Evolutionary conservation across 2,888 invertebrate genomes (phyloP), one percentile per base, ranked within the genome.

Genomic region (Bombylius major): DNA sequence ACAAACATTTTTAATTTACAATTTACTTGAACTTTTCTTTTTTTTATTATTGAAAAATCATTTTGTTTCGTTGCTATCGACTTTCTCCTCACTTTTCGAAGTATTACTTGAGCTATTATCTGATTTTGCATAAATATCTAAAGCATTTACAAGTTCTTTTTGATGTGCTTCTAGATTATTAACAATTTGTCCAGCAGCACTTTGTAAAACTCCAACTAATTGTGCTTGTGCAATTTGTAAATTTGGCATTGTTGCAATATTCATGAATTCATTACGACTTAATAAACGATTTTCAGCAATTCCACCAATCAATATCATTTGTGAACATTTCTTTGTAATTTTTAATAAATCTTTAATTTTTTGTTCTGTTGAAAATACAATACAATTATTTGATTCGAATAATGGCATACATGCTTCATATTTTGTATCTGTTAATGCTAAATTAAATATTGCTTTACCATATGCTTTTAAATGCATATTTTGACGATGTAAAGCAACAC

Each of bases 281-380:
- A 90, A 64, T 36, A 89, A 70, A 56, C 76, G 78, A 50, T 83
- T 82, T 64, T 90, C 82, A 53, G 86, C 78, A 58, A 89, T 82
- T n/a, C 83, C 89, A 80, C 87, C 87, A 70, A 91, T 70, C 31
- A 90, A 73, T 61, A 85, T 69, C 65, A 87, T 72, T 67, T 87
- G 83, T 2, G 87, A 87, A 60, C 82, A 78, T 67, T 84, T 88
- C 58, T 82, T 87, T 6, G 83, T 69, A 47, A 85, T 78, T 69
- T 82, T 84, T 45, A 86, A 69, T 65, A 90, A 67, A 62, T 78
- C 77, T 11, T 70, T 70, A 45, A 83, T 78, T 65, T 82, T 79
- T 42, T 80, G 77, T 51, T 86, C 82, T 54, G 82, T 78, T 48
- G 86, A 82, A 72, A 89, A 90, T 49, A 89, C 79, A 3, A 85